Percentiles rank a stretch among this genome's conserved stretches.
These are phyloP conservation scores for Leucoptera coffeella DNA, from an alignment of 2,888 invertebrate genomes.

Conservation along the genomic window DNA sequence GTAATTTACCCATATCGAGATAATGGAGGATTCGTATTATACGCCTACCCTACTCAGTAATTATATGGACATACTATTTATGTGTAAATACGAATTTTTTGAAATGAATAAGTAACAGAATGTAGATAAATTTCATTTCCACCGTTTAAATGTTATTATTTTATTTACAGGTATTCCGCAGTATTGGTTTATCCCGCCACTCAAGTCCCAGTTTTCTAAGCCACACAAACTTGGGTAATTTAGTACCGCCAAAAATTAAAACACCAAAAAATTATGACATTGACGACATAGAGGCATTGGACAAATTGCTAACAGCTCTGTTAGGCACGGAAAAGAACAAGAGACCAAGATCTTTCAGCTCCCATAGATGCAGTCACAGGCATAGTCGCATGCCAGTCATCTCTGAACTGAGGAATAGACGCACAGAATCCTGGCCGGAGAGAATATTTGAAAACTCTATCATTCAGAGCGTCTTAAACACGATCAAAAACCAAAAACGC, in stretches of 20 bases:
- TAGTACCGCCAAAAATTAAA: slow-evolving; percentile 16
- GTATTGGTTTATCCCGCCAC: slow-evolving; percentile 25
- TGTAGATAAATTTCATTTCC: no score
- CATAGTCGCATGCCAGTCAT: slow-evolving; percentile 22
- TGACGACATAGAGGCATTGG: slow-evolving; percentile 58
- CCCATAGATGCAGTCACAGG: slow-evolving; percentile 27
- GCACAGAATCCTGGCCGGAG: slow-evolving; percentile 38
- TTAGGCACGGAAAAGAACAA: slow-evolving; percentile 34
- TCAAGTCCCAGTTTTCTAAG: slow-evolving; percentile 24
- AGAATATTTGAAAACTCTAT: slow-evolving; percentile 34
- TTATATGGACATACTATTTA: no score
- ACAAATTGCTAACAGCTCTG: slow-evolving; percentile 57
- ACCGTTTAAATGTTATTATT: background rate
- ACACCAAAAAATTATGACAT: slow-evolving; percentile 20
- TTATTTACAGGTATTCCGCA: slow-evolving; percentile 20
- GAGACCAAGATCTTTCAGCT: slow-evolving; percentile 19
- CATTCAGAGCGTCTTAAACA: slow-evolving; percentile 30
- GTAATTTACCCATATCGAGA: no score
- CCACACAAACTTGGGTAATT: slow-evolving; percentile 17
- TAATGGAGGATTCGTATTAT: no score
- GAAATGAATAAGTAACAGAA: no score
- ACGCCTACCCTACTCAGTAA: no score
- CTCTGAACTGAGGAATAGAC: slow-evolving; percentile 15
- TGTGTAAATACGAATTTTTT: no score
- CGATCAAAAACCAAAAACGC: slow-evolving; percentile 21